Evolutionary conservation across 2,888 invertebrate genomes (phyloP).

Genomic region (Augochlorella aurata): DNA sequence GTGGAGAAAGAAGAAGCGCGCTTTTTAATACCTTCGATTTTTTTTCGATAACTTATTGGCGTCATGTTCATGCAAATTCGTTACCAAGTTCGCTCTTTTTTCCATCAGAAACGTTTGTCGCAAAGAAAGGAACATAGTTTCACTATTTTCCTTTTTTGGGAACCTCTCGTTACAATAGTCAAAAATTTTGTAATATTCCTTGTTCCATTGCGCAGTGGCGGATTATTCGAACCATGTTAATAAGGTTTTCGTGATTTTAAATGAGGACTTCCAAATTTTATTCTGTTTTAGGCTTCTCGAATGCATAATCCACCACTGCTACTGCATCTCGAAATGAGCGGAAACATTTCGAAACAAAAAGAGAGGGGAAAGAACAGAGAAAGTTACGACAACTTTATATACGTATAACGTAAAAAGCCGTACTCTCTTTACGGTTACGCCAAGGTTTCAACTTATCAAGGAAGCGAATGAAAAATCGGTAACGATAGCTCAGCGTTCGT

Average conservation of each 20-base stretch:
- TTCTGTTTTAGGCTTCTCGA: not conserved
- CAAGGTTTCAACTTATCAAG: conserved; percentile 15
- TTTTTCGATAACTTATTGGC: not conserved
- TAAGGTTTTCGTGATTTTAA: not conserved
- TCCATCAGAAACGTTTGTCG: not conserved
- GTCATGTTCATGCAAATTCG: conserved; percentile 14
- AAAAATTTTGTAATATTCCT: not conserved
- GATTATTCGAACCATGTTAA: not conserved
- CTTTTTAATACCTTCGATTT: not conserved
- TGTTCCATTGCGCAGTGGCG: not conserved
- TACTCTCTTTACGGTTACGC: conserved; percentile 30
- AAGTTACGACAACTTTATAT: conserved; percentile 21
- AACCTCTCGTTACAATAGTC: not conserved
- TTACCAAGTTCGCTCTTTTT: conserved; percentile 21
- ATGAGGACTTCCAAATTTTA: not conserved
- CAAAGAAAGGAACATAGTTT: too few relatives aligned
- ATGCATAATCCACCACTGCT: not conserved
- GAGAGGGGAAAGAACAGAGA: not conserved
- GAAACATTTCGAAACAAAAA: not conserved
- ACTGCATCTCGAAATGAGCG: not conserved
- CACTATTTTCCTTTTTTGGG: not conserved
- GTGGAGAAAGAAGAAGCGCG: conserved; percentile 19
- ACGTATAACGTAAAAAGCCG: conserved; percentile 31
- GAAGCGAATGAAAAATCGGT: conserved; percentile 28
- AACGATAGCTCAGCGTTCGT: not conserved